Base-by-base conservation (phyloP, 2,113 vertebrate species). In the Heterochromis multidens region DNA sequence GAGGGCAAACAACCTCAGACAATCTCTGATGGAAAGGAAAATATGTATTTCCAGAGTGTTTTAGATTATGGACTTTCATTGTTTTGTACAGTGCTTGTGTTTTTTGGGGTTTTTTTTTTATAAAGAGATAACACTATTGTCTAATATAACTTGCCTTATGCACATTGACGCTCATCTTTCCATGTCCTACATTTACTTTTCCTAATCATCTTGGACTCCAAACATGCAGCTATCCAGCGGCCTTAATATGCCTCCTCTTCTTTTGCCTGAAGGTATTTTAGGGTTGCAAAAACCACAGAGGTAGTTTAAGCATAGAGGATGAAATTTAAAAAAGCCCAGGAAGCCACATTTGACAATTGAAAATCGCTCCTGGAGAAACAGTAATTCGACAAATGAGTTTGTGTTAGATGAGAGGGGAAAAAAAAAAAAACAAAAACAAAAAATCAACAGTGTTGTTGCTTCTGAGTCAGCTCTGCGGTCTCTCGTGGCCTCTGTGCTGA, bases 1-100 rank as follows among this genome's bases (percentile, higher is more conserved):
- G 80, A 94, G 92, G 88, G 84, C 93, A 91, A 91, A 92, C 88
- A 90, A 93, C 93, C 93, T 94, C 93, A 95, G 93, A 95, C 91
- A 91, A 54, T 93, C 89, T 91, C 90, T 60, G 88, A 89, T 90
- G 89, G 92, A 90, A 89, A 90, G 57, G 62, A 82, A 95, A 93
- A 92, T 91, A 88, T 93, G 89, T 82, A 88, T 84, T 87, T 91
- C 67, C 82, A 81, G 86, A 90, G 92, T 92, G 92, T 95, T 95
- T 93, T 86, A 91, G 89, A 92, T 92, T 88, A 92, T 67, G 80
- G 92, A 79, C 85, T 89, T 87, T 86, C 92, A 84, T 91, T 90
- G 92, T 91, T 92, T 83, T 87, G 84, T 87, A 77, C 83, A 62
- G 62, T 37, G 33, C 88, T 88, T 88, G 25, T 80, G 61, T 72